Evolutionary conservation across 2,888 invertebrate genomes (phyloP), one percentile per base, ranked within the genome.

Genomic region (Xylota sylvarum): DNA sequence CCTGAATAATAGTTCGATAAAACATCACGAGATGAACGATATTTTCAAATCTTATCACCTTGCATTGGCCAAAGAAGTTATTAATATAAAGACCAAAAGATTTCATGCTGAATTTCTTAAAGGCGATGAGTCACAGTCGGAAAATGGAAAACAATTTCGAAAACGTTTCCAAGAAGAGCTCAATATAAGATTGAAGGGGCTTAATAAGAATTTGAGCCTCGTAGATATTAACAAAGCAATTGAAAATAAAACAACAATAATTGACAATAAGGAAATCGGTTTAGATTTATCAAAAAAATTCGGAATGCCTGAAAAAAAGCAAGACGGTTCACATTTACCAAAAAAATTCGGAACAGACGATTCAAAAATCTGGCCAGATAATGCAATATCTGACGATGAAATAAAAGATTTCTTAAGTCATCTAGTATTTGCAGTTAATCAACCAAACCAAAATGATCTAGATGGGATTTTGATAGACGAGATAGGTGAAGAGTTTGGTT

Each of bases 171-270:
- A 4, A 40, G n/a, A 40, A 12, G n/a, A 40, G n/a, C 40, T 40
- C 0, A 40, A n/a, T 0, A 40, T 0, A 4, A n/a, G 4, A n/a
- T n/a, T n/a, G 4, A n/a, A 1, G 4, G 2, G 2, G 2, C 23
- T 23, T 3, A 23, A 23, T 23, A n/a, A 5, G 12, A 2, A 2
- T n/a, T 40, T 40, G 3, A n/a, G 5, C 0, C n/a, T 40, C 0
- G 40, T n/a, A n/a, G n/a, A 12, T 9, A 40, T 40, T 4, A 40
- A 40, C n/a, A 4, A 40, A n/a, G 5, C 40, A 12, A 37, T 37
- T 37, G 10, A 12, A 10, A 37, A 4, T 3, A 10, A 10, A 37
- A 37, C 3, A 10, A 37, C 4, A 10, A 10, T 37, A 2, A 10
- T 37, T 10, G 37, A 1, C 3, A 10, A 10, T 10, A 37, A 9